Base-by-base conservation (phyloP, 2,888 invertebrate species). In the Lasiommata megera region DNA sequence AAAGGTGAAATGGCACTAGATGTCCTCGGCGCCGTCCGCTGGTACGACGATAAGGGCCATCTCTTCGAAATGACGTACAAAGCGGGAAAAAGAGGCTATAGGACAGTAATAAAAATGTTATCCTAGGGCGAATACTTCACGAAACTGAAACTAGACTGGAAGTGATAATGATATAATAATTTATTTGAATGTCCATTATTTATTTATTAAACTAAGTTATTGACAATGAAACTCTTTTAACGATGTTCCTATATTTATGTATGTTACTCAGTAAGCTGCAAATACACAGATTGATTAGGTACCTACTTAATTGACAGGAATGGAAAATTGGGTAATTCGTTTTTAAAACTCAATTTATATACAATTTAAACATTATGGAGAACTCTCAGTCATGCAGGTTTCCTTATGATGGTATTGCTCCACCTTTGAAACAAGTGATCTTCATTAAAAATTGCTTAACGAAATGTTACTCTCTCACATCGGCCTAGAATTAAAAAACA, bases 61-160 rank as follows among this genome's bases (percentile, higher is more conserved):
- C 81, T 88, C 17, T 91, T 85, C 66, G 84, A 91, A 71, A 91
- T 91, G 91, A 80, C 82, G 0, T 91, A 91, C 71, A 91, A 90
- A 65, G 91, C 91, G 0, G 91, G 90, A 54, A 91, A 79, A 64
- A 77, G 85, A 74, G 91, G 91, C 69, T 91, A 87, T 67, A 76
- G 85, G 64, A 90, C 91, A 1, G 79, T 85, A 34, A 91, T 91
- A 47, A 88, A 84, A 67, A 82, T 79, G 77, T 73, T 89, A 47
- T 76, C 76, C 16, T 79, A 76, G 69, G 62, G 37, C 41, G 54
- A 17, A 50, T 51, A 61, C 43, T 14, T 54, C 52, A 44, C 18
- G 18, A 37, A 48, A 56, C 41, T 11, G 38, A 34, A 51, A 62
- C 38, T 72, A 79, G 76, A 77, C 75, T 80, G 75, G 64, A 69